Evolutionary conservation across 2,797 vertebrate species (phyloP).

Genomic region (Cirrhinus mrigala): DNA sequence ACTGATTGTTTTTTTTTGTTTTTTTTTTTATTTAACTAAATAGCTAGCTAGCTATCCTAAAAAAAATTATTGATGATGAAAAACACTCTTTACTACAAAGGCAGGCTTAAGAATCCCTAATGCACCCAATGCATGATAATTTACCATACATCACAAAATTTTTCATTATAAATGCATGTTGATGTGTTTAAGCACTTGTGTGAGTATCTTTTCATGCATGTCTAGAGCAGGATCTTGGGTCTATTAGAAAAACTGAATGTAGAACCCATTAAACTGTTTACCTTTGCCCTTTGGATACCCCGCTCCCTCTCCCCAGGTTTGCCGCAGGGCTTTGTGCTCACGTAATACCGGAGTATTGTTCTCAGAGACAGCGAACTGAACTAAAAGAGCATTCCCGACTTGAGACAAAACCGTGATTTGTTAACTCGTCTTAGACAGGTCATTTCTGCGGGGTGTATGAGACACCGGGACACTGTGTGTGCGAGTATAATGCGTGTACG

Average conservation of each 20-base stretch:
- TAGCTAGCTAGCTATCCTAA: too few relatives aligned
- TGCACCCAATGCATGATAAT: background rate
- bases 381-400: constrained; percentile 21
- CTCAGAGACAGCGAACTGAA: constrained; percentile 13
- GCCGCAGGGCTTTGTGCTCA: constrained; percentile 4
- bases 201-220: background rate
- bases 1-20: too few relatives aligned
- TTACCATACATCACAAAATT: background rate
- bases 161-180: background rate
- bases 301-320: background rate
- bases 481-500: background rate
- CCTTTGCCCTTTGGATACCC: background rate
- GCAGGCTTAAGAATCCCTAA: background rate
- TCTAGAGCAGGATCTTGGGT: background rate
- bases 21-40: too few relatives aligned
- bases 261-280: background rate
- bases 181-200: too few relatives aligned
- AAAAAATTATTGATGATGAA: too few relatives aligned
- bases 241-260: background rate
- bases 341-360: background rate
- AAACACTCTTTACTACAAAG: background rate
- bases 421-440: constrained; percentile 21
- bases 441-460: constrained; percentile 17
- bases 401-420: constrained; percentile 31
- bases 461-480: constrained; percentile 6